Conservation (phyloP, 2,888 invertebrate genomes). For the Troglohyphantes excavatus region DNA sequence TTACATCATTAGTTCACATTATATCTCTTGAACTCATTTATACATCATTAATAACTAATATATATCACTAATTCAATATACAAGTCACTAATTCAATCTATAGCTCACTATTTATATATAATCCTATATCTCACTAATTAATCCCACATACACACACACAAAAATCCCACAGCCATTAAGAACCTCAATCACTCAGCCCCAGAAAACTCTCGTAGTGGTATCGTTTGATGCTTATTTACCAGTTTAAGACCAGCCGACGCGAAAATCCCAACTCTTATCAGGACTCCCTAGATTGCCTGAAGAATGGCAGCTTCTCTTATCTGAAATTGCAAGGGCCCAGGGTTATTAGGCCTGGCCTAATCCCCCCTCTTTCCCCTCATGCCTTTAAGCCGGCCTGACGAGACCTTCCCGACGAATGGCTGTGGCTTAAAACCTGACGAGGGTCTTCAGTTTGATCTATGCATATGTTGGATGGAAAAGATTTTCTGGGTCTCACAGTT, state of each 20-base stretch:
- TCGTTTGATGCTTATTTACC: slow-evolving; percentile 28
- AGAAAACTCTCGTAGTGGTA: background rate
- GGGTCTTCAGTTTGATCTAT: background rate
- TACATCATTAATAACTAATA: too few species aligned
- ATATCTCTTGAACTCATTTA: too few species aligned
- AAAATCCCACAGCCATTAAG: background rate
- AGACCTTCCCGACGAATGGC: slow-evolving; percentile 21
- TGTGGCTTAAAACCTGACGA: background rate
- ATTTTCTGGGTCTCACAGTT: background rate
- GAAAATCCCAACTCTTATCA: slow-evolving; percentile 14
- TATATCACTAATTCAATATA: too few species aligned
- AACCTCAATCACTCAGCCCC: background rate
- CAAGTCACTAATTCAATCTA: too few species aligned
- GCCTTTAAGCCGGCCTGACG: slow-evolving; percentile 26
- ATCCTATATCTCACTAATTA: background rate
- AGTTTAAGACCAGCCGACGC: slow-evolving; percentile 29
- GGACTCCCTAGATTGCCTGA: background rate
- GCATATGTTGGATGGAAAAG: background rate
- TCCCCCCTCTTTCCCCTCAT: background rate
- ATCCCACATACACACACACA: background rate
- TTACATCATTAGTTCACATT: too few species aligned
- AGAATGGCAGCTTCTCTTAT: slow-evolving; percentile 24
- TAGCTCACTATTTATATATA: too few species aligned
- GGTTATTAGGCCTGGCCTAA: slow-evolving; percentile 24
- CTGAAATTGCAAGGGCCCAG: slow-evolving; percentile 27